Base-by-base conservation (phyloP, 2,888 invertebrate genomes). In the Griposia aprilina region DNA sequence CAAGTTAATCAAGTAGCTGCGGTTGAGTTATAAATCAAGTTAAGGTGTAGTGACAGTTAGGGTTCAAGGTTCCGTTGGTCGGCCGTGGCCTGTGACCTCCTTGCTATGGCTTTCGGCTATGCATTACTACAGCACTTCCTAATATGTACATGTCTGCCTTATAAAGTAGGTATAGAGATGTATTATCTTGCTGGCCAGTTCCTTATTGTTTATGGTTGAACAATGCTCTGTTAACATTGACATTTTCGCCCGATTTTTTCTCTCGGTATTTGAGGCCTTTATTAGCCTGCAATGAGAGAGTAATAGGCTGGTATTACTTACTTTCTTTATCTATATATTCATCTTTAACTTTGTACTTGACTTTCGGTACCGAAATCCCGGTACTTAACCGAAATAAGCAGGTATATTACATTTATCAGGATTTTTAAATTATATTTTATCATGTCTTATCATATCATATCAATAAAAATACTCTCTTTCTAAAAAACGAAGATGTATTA, bases 61-160 rank as follows among this genome's bases (percentile, higher is more conserved):
- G 86, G 90, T 90, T 90, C 90, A 90, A 87, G 89, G 90, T 83
- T 60, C 90, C 90, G 88, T 90, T 90, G 82, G 70, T 57, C 63
- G 86, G 71, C 83, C 88, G 81, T 76, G 84, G 76, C 88, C 82
- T 76, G 72, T 86, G 86, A 86, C 86, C 89, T 79, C 68, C 15
- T 57, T 80, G 72, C 73, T 60, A 78, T 84, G 52, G 81, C 88
- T 87, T 86, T 88, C 66, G 87, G 88, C 87, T 79, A 81, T 87
- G 78, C 87, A 81, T 83, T 84, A 79, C 81, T 83, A 70, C 80
- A 57, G 75, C 67, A 77, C 77, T 74, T 79, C 78, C 87, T 87
- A 81, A 88, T 86, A 88, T 50, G 76, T 57, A 82, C 63, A 50
- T 78, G 73, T 60, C 62, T 70, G 26, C 74, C 67, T 26, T 75